Evolutionary conservation across 37 sponge, comb jelly and placozoan species (phyloP).

Genomic region (Corticium candelabrum): DNA sequence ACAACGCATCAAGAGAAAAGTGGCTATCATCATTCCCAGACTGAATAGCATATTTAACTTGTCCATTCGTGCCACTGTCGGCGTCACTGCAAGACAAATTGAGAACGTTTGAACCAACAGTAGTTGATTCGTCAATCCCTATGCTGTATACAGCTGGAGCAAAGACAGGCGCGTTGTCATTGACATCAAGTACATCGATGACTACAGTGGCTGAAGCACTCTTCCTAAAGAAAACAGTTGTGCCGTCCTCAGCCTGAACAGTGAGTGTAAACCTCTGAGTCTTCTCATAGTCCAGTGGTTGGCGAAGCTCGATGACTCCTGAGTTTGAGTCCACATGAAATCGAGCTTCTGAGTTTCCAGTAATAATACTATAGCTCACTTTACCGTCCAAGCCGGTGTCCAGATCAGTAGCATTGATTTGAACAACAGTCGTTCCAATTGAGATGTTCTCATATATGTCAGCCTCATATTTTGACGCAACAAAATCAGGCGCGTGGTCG

Average conservation of each 20-base stretch:
- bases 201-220: conserved; percentile 12
- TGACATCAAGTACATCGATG: neutral
- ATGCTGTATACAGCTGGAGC: neutral
- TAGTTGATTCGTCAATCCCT: neutral
- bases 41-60: conserved; percentile 34
- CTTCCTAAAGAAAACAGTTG: neutral
- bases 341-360: conserved; percentile 22
- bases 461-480: conserved; percentile 2
- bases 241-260: neutral
- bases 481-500: conserved; percentile 39
- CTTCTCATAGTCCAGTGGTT: conserved; percentile 37
- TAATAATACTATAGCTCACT: conserved; percentile 25
- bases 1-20: conserved; percentile 48
- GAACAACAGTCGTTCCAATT: conserved; percentile 12
- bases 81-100: conserved; percentile 11
- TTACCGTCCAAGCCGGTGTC: conserved; percentile 25
- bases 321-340: conserved; percentile 26
- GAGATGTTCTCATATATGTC: conserved; percentile 24
- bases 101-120: conserved; percentile 1
- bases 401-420: conserved; percentile 37
- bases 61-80: conserved; percentile 6
- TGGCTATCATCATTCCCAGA: conserved; percentile 39
- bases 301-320: conserved; percentile 16
- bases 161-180: conserved; percentile 1
- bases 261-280: conserved; percentile 7